Conservation (phyloP, 2,888 invertebrate genomes). For the Rhagonycha lutea region DNA sequence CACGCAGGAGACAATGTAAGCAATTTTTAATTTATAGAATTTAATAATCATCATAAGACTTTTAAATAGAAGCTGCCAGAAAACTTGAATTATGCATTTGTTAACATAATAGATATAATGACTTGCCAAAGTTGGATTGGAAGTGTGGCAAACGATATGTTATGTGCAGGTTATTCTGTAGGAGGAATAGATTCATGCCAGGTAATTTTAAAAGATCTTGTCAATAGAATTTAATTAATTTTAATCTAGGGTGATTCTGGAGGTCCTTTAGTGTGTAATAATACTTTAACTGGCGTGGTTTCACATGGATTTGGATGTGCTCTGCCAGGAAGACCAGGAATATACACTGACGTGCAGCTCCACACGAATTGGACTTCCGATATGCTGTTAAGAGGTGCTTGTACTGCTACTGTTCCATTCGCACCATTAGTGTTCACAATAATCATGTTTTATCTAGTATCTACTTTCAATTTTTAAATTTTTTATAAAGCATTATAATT, state of each 20-base stretch:
- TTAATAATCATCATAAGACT: neutral
- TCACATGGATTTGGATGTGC: constrained; percentile 42
- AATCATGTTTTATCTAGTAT: neutral
- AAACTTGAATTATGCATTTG: constrained; percentile 8
- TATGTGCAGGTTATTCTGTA: constrained; percentile 33
- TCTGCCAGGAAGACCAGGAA: constrained; percentile 22
- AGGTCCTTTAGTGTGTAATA: constrained; percentile 43
- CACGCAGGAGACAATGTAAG: neutral
- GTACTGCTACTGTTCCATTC: neutral
- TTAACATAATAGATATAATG: constrained; percentile 3
- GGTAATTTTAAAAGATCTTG: constrained; percentile 7
- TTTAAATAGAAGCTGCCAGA: neutral
- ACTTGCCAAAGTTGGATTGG: constrained; percentile 5
- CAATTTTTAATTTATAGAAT: neutral
- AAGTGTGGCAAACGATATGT: constrained; percentile 17
- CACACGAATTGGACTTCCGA: constrained; percentile 25
- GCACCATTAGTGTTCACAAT: neutral
- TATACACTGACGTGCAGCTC: constrained; percentile 28
- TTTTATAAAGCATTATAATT: too few relatives aligned
- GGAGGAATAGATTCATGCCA: constrained; percentile 31
- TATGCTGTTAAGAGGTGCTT: constrained; percentile 4
- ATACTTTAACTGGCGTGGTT: constrained; percentile 43
- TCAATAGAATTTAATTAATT: constrained; percentile 18
- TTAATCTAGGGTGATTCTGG: constrained; percentile 35
- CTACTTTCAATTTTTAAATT: too few relatives aligned